Conservation (phyloP, 2,797 vertebrate genomes). For the Danio jaintianensis region DNA sequence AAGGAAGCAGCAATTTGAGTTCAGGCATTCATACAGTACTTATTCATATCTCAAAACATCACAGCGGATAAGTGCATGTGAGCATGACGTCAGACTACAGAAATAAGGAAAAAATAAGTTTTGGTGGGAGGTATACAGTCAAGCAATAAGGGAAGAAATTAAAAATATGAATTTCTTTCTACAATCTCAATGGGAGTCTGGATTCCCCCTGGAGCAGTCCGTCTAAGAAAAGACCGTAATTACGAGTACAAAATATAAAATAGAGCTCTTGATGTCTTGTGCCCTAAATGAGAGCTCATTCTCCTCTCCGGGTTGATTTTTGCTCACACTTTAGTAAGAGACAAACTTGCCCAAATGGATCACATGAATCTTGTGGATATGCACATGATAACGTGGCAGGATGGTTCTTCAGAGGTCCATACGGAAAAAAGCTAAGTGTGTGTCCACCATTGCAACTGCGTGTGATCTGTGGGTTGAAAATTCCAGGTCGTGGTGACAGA, state of each 20-base stretch:
- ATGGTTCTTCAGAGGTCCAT: conserved; percentile 44
- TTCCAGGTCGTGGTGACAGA: conserved; percentile 7
- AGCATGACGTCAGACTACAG: conserved; percentile 2
- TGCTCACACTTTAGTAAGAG: conserved; percentile 22
- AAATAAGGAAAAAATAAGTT: not conserved
- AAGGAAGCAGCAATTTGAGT: conserved; percentile 48
- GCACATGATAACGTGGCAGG: conserved; percentile 25
- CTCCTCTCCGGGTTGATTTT: conserved; percentile 32
- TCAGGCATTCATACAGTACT: conserved; percentile 40
- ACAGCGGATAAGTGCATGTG: conserved; percentile 11
- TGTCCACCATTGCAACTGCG: conserved; percentile 9
- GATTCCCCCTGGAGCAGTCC: conserved; percentile 37
- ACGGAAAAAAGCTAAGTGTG: conserved; percentile 5
- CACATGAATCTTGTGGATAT: conserved; percentile 38
- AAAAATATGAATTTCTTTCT: conserved; percentile 21
- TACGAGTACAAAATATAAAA: conserved; percentile 52
- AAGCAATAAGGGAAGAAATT: not conserved
- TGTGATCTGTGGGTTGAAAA: conserved; percentile 9
- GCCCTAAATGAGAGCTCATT: conserved; percentile 55
- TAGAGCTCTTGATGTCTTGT: conserved; percentile 48
- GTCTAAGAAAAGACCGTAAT: conserved; percentile 60
- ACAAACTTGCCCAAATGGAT: conserved; percentile 7
- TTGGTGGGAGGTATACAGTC: not conserved
- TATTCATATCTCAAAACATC: conserved; percentile 32
- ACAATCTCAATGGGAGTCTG: conserved; percentile 45